These are phyloP conservation scores for Siniperca obscura DNA, from an alignment of 2,797 vertebrate genomes.

Conservation along the genomic window DNA sequence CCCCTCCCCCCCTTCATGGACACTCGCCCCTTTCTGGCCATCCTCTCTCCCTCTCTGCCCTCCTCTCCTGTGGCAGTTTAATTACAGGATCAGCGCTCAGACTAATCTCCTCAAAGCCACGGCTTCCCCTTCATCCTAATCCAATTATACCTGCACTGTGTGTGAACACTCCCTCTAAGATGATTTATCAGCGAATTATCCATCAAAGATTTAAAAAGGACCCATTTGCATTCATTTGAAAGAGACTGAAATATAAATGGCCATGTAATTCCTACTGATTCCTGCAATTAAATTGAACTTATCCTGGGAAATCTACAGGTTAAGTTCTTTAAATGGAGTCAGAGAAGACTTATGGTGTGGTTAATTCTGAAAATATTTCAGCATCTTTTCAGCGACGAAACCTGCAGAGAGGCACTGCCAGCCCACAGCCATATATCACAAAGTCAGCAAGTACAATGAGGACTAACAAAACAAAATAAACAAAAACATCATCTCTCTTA, in stretches of 20 bases:
- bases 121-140: conserved; percentile 92
- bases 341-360: not conserved
- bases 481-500: conserved; percentile 59
- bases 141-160: conserved; percentile 97
- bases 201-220: conserved; percentile 83
- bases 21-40: conserved; percentile 69
- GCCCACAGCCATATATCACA: not conserved
- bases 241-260: conserved; percentile 58
- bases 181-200: conserved; percentile 92
- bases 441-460: conserved; percentile 23
- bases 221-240: conserved; percentile 68
- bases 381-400: not conserved
- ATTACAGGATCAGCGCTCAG: conserved; percentile 96
- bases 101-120: conserved; percentile 98
- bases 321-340: not conserved
- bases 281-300: conserved; percentile 40
- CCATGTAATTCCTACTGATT: conserved; percentile 60
- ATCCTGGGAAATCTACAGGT: conserved; percentile 16
- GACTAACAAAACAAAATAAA: conserved; percentile 49
- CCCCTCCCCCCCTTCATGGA: conserved; percentile 52
- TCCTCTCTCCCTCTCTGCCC: conserved; percentile 52
- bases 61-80: conserved; percentile 89
- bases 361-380: not conserved
- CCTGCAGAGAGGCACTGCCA: not conserved
- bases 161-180: conserved; percentile 87